A percentile compares a stretch with the other conserved stretches of the same genome.
Evolutionary conservation across 2,797 vertebrate species (phyloP).

Genomic region (Rhinichthys osculus): DNA sequence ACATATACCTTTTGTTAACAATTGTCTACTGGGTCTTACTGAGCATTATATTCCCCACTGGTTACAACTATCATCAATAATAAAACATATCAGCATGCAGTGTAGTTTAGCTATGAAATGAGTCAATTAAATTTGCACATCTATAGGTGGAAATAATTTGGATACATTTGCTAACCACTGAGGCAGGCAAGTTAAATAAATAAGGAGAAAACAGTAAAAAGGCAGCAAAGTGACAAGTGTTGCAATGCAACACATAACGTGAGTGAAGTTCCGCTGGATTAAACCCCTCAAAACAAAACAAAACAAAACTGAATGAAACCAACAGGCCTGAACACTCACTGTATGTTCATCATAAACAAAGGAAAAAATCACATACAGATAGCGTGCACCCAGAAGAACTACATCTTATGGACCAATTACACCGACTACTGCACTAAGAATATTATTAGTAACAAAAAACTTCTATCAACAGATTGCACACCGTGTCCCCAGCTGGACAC

Average conservation of each 20-base stretch:
- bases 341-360: slow-evolving; percentile 11
- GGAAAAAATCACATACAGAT: neutral
- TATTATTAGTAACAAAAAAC: neutral
- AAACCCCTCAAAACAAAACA: slow-evolving; percentile 41
- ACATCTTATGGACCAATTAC: neutral
- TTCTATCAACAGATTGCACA: slow-evolving; percentile 28
- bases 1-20: neutral
- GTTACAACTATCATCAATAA: neutral
- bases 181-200: neutral
- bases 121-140: neutral
- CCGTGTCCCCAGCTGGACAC: slow-evolving; percentile 38
- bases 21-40: neutral
- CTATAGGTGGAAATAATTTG: neutral
- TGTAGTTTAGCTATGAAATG: neutral
- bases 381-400: neutral
- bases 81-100: neutral
- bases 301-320: slow-evolving; percentile 29
- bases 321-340: slow-evolving; percentile 16
- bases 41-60: neutral
- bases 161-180: neutral
- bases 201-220: too few relatives aligned
- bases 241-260: neutral
- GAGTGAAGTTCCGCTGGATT: neutral
- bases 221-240: neutral
- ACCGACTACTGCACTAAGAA: neutral